Conservation (phyloP, 2,888 invertebrate genomes). For the Dasypolia templi region DNA sequence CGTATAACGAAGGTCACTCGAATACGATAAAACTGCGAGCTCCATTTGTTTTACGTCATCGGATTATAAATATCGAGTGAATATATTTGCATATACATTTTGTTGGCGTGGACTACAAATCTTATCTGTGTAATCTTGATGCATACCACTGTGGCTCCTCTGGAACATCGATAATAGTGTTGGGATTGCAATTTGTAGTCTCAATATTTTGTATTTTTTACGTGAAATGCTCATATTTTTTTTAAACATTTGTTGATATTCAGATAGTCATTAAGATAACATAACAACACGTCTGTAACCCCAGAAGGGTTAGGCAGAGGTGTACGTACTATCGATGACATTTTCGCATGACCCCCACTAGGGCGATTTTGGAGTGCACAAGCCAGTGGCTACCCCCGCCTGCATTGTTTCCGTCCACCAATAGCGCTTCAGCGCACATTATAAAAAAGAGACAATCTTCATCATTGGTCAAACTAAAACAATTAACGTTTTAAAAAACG, state of each 20-base stretch:
- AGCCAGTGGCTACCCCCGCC: too few species aligned
- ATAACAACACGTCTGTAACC: not conserved
- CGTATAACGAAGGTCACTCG: slow-evolving; percentile 35
- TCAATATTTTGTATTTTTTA: not conserved
- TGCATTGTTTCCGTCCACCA: too few species aligned
- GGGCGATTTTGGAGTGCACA: too few species aligned
- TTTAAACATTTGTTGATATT: not conserved
- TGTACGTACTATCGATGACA: too few species aligned
- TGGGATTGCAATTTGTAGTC: slow-evolving; percentile 18
- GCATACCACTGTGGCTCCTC: slow-evolving; percentile 22
- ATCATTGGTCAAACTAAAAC: too few species aligned
- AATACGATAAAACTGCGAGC: slow-evolving; percentile 38
- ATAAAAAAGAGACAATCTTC: too few species aligned
- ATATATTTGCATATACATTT: slow-evolving; percentile 44
- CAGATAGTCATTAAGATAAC: not conserved
- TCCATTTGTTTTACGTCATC: slow-evolving; percentile 55
- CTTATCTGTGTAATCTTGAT: slow-evolving; percentile 52
- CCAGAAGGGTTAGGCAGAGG: not conserved
- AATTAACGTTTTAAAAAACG: too few species aligned
- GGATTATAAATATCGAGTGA: slow-evolving; percentile 49
- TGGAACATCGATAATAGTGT: slow-evolving; percentile 31
- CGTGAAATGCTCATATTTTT: not conserved
- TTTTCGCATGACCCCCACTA: too few species aligned
- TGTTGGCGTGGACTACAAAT: slow-evolving; percentile 39
- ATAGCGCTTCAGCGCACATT: too few species aligned